Base-by-base conservation (phyloP, 1,140 invertebrate species). In the Cyclina sinensis region DNA sequence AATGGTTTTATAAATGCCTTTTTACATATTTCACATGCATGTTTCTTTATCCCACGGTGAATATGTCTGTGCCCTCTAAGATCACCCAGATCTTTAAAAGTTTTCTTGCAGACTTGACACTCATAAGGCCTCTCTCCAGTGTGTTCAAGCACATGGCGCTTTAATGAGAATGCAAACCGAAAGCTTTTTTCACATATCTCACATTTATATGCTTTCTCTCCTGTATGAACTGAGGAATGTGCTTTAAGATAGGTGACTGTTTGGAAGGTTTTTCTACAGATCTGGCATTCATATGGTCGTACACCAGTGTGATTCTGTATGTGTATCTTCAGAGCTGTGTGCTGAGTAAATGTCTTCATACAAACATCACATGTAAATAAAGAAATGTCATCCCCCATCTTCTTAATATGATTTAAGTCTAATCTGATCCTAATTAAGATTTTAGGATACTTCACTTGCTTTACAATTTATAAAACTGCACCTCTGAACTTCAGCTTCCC, bases 91-190 rank as follows among this genome's bases (percentile, higher is more conserved):
- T 48, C 24, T 21, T 37, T 76, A 76, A 80, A 89, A 12, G 35
- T 3, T n/a, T 51, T 73, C 11, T 94, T 94, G 91, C 95, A 96
- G 88, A 92, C 93, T 54, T 93, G 89, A 85, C 95, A 96, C 76
- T 92, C 92, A 65, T 93, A 95, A 62, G 90, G 93, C 24, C 86
- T 87, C 59, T 94, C 93, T 1, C 94, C 95, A 9, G 91, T 94
- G 86, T 96, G 95, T 30, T 92, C 89, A 27, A 92, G 46, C 89
- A 90, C 91, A 84, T 96, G 95, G n/a, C 88, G 86, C 51, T 89
- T 90, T 37, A 94, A 88, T 51, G 89, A 89, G 24, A 74, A 76
- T 54, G 88, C 90, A 35, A 89, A 80, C 21, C 21, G 24, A 79
- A 89, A 89, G 1, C 43, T 46, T 39, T 89, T 85, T 18, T 54